phyloP scores from a whole-genome alignment of 2,888 invertebrate genomes.

The Mimachlamys varia region DNA sequence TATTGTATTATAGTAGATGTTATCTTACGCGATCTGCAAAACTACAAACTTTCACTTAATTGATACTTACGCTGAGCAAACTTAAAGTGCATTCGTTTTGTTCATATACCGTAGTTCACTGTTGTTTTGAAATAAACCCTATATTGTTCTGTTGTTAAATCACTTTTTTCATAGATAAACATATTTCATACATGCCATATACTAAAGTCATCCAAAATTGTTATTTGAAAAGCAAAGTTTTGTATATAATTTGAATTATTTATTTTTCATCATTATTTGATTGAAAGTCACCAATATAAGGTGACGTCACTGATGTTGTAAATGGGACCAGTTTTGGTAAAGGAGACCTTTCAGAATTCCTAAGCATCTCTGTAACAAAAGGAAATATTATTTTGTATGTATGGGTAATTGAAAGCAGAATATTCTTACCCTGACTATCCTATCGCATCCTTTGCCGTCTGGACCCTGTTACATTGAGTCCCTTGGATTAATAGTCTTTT shows the following conservation, averaged over 20 bases:
- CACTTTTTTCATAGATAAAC: not conserved
- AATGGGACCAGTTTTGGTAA: conserved; percentile 15
- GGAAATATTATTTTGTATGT: not conserved
- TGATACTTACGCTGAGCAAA: not conserved
- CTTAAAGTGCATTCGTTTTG: not conserved
- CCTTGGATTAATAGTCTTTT: too few species aligned
- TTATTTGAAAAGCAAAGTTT: not conserved
- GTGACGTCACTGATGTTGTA: not conserved
- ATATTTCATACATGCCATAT: not conserved
- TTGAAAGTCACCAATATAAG: not conserved
- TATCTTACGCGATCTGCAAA: too few species aligned
- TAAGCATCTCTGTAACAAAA: not conserved
- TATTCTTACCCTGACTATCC: too few species aligned
- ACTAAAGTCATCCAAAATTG: not conserved
- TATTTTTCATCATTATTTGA: not conserved
- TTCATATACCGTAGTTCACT: not conserved
- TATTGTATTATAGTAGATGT: too few species aligned
- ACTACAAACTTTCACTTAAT: not conserved
- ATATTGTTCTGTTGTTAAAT: not conserved
- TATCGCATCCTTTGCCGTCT: too few species aligned
- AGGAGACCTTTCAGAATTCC: not conserved
- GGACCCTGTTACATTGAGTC: too few species aligned
- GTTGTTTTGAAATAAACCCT: not conserved
- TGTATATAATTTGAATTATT: conserved; percentile 15
- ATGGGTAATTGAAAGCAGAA: not conserved